phyloP scores from a whole-genome alignment of 2,888 invertebrate species.

The Busseola fusca region DNA sequence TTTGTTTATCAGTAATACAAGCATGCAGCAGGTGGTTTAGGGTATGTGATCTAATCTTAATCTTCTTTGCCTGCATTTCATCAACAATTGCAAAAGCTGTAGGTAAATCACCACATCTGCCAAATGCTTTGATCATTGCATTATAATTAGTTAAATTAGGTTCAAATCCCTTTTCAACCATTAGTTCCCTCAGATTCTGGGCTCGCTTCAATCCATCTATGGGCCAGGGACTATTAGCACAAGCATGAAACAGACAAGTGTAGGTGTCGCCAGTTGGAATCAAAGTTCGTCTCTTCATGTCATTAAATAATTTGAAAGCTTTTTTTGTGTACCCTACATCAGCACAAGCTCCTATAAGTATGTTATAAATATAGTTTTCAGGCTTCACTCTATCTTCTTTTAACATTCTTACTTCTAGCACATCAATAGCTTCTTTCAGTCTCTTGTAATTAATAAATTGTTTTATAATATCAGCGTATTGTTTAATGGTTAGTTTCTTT shows the following conservation, averaged over 20 bases:
- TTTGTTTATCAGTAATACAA: slow-evolving; percentile 93
- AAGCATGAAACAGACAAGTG: slow-evolving; percentile 96
- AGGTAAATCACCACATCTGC: slow-evolving; percentile 93
- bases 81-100: slow-evolving; percentile 95
- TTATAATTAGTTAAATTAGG: slow-evolving; percentile 94
- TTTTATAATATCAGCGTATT: slow-evolving; percentile 93
- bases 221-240: slow-evolving; percentile 93
- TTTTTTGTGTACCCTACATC: slow-evolving; percentile 95
- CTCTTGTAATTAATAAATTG: slow-evolving; percentile 90
- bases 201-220: slow-evolving; percentile 92
- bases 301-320: slow-evolving; percentile 94
- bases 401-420: slow-evolving; percentile 93
- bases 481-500: slow-evolving; percentile 89
- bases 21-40: slow-evolving; percentile 95
- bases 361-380: slow-evolving; percentile 93
- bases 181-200: slow-evolving; percentile 90
- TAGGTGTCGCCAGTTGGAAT: slow-evolving; percentile 92
- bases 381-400: slow-evolving; percentile 94
- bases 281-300: slow-evolving; percentile 94
- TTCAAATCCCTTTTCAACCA: slow-evolving; percentile 91
- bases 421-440: slow-evolving; percentile 93
- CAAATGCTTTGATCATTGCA: slow-evolving; percentile 97
- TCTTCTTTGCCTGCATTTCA: slow-evolving; percentile 92
- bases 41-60: slow-evolving; percentile 91
- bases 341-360: slow-evolving; percentile 95